Evolutionary conservation across 2,113 vertebrate species (phyloP).

Genomic region (Amphiprion percula): DNA sequence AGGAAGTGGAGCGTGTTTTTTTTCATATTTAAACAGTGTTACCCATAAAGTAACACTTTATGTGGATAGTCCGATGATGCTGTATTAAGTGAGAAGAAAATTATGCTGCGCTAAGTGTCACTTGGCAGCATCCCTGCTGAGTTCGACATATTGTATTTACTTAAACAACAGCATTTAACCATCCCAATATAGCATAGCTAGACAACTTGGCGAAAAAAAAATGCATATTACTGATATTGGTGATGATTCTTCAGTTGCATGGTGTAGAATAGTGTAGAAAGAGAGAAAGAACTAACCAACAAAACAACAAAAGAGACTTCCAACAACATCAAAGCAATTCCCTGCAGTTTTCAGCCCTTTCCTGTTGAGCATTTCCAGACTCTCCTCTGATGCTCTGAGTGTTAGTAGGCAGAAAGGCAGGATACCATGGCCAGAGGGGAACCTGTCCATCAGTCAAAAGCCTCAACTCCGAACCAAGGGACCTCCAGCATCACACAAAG

Average conservation of each 20-base stretch:
- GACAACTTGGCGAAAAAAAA: not conserved
- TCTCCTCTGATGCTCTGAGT: constrained; percentile 45
- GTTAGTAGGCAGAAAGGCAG: constrained; percentile 42
- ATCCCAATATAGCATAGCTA: not conserved
- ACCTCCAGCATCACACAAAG: constrained; percentile 53
- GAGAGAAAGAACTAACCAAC: not conserved
- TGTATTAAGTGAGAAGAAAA: constrained; percentile 20
- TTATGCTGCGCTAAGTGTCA: constrained; percentile 29
- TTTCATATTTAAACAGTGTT: constrained; percentile 14
- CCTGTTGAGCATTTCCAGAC: constrained; percentile 44
- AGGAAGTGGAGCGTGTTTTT: not conserved
- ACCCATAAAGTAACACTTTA: constrained; percentile 32
- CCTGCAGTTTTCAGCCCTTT: constrained; percentile 30
- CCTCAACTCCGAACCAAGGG: constrained; percentile 67
- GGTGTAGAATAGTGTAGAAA: not conserved
- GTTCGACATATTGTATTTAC: not conserved
- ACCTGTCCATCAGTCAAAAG: constrained; percentile 71
- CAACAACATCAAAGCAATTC: constrained; percentile 51
- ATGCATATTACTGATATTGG: not conserved
- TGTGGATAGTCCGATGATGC: constrained; percentile 16
- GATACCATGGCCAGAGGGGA: constrained; percentile 62
- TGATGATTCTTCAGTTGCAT: constrained; percentile 5
- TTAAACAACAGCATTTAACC: constrained; percentile 2
- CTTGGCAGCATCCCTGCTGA: constrained; percentile 3
- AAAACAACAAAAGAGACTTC: not conserved